Conservation (phyloP, 2,888 invertebrate genomes). For the Fabriciana adippe region DNA sequence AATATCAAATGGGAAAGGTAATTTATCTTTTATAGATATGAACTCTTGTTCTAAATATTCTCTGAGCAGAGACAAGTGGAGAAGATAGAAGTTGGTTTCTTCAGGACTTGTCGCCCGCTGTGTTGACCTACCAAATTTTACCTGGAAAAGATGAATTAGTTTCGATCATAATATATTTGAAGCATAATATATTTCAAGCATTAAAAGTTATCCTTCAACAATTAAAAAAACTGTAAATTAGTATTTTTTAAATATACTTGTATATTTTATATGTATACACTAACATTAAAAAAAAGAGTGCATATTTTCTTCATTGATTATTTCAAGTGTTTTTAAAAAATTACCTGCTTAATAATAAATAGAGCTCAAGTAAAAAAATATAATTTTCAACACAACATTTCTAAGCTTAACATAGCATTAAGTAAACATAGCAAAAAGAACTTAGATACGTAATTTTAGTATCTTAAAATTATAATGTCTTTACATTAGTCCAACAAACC, state of each 20-base stretch:
- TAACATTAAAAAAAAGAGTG: no score
- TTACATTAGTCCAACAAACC: slow-evolving; percentile 67
- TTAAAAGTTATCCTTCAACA: neutral
- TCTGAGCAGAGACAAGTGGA: slow-evolving; percentile 95
- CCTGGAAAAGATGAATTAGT: slow-evolving; percentile 64
- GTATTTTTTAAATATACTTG: no score
- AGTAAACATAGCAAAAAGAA: no score
- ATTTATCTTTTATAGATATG: slow-evolving; percentile 83
- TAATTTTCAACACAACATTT: no score
- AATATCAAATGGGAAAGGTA: slow-evolving; percentile 90
- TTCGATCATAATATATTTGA: no score
- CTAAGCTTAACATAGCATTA: no score
- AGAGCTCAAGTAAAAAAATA: no score
- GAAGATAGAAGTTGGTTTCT: slow-evolving; percentile 94
- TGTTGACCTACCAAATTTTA: slow-evolving; percentile 87
- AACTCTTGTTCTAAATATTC: slow-evolving; percentile 98
- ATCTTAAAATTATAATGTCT: neutral
- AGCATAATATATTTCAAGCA: neutral
- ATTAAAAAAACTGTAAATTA: no score
- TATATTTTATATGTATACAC: no score
- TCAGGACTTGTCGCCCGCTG: slow-evolving; percentile 89
- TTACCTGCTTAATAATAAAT: no score
- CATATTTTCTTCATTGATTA: neutral
- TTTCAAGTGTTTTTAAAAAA: no score
- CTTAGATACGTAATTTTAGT: neutral